These are phyloP conservation scores for Gavialis gangeticus DNA, from an alignment of 2,113 vertebrate genomes.

Conservation along the genomic window DNA sequence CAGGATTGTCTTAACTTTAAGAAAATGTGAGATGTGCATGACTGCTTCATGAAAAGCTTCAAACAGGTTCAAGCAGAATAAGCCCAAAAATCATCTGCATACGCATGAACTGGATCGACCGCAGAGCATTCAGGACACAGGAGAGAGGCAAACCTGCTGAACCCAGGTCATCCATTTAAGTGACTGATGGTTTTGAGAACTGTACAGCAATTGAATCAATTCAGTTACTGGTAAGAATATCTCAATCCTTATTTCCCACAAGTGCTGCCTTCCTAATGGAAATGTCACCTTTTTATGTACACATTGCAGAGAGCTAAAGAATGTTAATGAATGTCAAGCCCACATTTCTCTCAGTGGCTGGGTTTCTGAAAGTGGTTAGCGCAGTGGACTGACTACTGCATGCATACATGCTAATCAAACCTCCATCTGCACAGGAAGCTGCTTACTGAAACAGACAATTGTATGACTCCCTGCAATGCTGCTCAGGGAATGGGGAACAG, in stretches of 20 bases:
- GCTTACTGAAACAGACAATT: constrained; percentile 77
- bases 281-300: constrained; percentile 66
- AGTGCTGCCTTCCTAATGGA: constrained; percentile 61
- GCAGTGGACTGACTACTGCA: constrained; percentile 60
- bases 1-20: not conserved
- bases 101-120: constrained; percentile 14
- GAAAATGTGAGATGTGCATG: not conserved
- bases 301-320: constrained; percentile 57
- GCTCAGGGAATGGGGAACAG: constrained; percentile 73
- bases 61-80: constrained; percentile 38
- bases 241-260: constrained; percentile 62
- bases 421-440: constrained; percentile 75
- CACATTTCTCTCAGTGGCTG: constrained; percentile 55
- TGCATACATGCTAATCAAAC: constrained; percentile 62
- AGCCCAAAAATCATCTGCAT: constrained; percentile 39
- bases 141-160: constrained; percentile 46
- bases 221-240: constrained; percentile 63
- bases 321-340: constrained; percentile 65
- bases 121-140: constrained; percentile 2
- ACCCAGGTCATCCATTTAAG: constrained; percentile 43
- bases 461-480: constrained; percentile 67
- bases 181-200: constrained; percentile 51
- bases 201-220: constrained; percentile 60
- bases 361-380: constrained; percentile 67
- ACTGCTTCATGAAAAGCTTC: constrained; percentile 39